These are phyloP conservation scores for Tretioscincus oriximinensis DNA, from an alignment of 2,113 vertebrate species.

Conservation along the genomic window DNA sequence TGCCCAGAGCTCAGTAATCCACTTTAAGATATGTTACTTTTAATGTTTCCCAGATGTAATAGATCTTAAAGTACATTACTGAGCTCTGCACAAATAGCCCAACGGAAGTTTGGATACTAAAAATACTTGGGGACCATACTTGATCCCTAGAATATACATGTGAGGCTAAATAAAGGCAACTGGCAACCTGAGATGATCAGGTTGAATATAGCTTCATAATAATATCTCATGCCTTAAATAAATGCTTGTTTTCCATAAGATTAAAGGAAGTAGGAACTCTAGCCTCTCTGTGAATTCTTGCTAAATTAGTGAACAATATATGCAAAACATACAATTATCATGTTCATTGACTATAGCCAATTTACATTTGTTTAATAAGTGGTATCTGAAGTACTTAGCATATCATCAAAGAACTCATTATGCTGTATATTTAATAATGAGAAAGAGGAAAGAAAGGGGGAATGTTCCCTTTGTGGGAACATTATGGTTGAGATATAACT, in stretches of 20 bases:
- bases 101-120: too few species aligned
- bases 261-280: conserved; percentile 38
- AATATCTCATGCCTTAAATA: conserved; percentile 48
- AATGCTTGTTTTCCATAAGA: conserved; percentile 56
- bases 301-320: conserved; percentile 48
- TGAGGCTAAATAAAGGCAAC: too few species aligned
- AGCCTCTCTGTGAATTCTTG: conserved; percentile 59
- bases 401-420: conserved; percentile 72
- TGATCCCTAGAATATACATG: too few species aligned
- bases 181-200: too few species aligned
- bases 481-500: conserved; percentile 82
- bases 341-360: conserved; percentile 45
- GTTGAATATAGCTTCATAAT: conserved; percentile 28
- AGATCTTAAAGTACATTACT: too few species aligned
- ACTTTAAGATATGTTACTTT: too few species aligned
- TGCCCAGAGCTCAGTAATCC: too few species aligned
- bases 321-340: conserved; percentile 62
- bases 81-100: too few species aligned
- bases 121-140: too few species aligned
- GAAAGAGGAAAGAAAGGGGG: conserved; percentile 54
- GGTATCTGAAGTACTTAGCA: conserved; percentile 66
- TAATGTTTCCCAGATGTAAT: too few species aligned
- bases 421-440: conserved; percentile 73
- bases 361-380: conserved; percentile 65
- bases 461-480: conserved; percentile 80